phyloP scores from a whole-genome alignment of 2,888 invertebrate species.

The Eupeodes luniger region DNA sequence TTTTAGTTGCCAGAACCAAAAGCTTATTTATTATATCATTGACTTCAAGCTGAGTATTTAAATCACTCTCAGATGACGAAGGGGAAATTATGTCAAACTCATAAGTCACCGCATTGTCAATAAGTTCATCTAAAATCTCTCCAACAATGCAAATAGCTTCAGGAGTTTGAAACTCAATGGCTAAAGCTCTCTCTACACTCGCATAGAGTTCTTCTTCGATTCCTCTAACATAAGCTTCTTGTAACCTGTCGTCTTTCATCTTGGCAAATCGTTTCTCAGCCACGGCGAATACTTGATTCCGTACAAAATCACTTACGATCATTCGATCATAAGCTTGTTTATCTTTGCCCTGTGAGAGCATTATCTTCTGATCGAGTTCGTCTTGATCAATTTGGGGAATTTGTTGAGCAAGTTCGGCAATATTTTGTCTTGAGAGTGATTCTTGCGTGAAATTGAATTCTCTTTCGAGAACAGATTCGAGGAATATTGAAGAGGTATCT shows the following conservation, averaged over 20 bases:
- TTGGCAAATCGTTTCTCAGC: slow-evolving; percentile 36
- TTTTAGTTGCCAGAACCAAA: background rate
- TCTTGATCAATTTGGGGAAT: slow-evolving; percentile 84
- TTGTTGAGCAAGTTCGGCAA: slow-evolving; percentile 85
- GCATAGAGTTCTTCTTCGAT: slow-evolving; percentile 51
- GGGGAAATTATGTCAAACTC: slow-evolving; percentile 55
- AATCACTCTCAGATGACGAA: slow-evolving; percentile 36
- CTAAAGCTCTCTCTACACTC: slow-evolving; percentile 29
- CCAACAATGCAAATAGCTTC: slow-evolving; percentile 45
- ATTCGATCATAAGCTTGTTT: background rate
- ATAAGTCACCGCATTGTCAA: slow-evolving; percentile 44
- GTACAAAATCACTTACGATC: slow-evolving; percentile 15
- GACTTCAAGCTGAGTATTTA: slow-evolving; percentile 29
- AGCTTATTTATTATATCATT: slow-evolving; percentile 47
- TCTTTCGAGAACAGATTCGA: slow-evolving; percentile 87
- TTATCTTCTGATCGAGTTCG: slow-evolving; percentile 72
- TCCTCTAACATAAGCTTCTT: slow-evolving; percentile 10
- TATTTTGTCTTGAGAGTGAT: slow-evolving; percentile 85
- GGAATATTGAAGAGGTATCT: slow-evolving; percentile 87
- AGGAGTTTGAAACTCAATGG: slow-evolving; percentile 6
- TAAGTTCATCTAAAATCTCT: slow-evolving; percentile 52
- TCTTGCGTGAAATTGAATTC: slow-evolving; percentile 86
- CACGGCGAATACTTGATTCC: slow-evolving; percentile 50
- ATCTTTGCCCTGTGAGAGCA: background rate
- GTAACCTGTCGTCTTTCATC: slow-evolving; percentile 12